Base-by-base conservation (phyloP, 2,113 vertebrate species). In the Gopherus evgoodei region DNA sequence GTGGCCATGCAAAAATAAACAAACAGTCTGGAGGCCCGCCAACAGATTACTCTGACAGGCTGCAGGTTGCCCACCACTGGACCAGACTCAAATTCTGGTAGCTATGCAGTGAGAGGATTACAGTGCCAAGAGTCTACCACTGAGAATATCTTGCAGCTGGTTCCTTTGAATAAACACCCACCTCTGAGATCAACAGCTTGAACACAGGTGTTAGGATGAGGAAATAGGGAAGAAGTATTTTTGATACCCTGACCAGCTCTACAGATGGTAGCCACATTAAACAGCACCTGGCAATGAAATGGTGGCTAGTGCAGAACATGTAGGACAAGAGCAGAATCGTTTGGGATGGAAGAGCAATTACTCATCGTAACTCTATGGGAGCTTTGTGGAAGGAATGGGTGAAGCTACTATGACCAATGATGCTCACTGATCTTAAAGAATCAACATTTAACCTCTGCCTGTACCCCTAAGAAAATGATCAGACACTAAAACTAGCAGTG, bases 231-330 rank as follows among this genome's bases (percentile, higher is more conserved):
- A 72, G n/a, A 72, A 38, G 19, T 21, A 14, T n/a, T 72, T 72
- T 72, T 72, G 14, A 72, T 21, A n/a, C 16, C 38, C 53, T 83
- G 72, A 47, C 50, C 10, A 5, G 57, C 72, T 91, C 13, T 83
- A 3, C 0, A 2, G 59, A 44, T 75, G 76, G 87, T 9, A 91
- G 42, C 17, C 25, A 65, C 11, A 19, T 72, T 72, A 38, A 72
- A 72, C n/a, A 72, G 9, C 35, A 38, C 2, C 65, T 72, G 35
- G 38, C 84, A 69, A 0, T 49, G 47, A 6, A 79, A 87, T 31
- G 0, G 0, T 5, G 56, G 1, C 2, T 50, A 84, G 50, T 59
- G 8, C 6, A 59, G 54, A 88, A 94, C 62, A 50, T 10, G 2
- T 5, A 87, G 21, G 81, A 83, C n/a, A 1, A 53, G 0, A 81